Percentiles rank a stretch among this genome's conserved stretches.
These are phyloP conservation scores for Meteorus cinctellus DNA, from an alignment of 2,888 invertebrate genomes.

Conservation along the genomic window DNA sequence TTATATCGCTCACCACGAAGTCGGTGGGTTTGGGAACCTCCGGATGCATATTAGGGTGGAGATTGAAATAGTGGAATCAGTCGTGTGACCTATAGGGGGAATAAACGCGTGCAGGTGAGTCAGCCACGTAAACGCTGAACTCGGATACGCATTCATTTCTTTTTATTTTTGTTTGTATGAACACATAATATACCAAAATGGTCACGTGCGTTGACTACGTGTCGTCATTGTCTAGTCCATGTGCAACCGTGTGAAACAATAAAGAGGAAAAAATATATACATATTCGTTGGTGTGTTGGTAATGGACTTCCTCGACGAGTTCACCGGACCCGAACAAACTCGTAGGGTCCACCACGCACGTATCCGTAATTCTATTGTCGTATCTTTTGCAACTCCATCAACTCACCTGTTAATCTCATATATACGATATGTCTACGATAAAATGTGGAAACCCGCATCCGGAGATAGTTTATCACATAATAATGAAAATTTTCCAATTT, in stretches of 20 bases:
- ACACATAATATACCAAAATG: constrained; percentile 17
- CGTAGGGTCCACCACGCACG: constrained; percentile 49
- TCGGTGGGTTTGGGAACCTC: constrained; percentile 61
- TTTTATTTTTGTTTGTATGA: constrained; percentile 33
- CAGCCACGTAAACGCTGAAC: constrained; percentile 59
- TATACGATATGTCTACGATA: constrained; percentile 30
- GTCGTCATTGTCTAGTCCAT: constrained; percentile 39
- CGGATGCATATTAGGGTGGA: constrained; percentile 33
- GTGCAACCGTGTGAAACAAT: constrained; percentile 50
- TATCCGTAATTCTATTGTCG: constrained; percentile 54
- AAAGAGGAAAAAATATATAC: constrained; percentile 13
- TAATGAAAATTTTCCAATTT: not conserved
- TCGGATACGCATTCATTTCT: constrained; percentile 47
- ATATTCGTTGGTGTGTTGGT: constrained; percentile 52
- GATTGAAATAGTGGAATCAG: constrained; percentile 16
- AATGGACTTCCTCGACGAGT: constrained; percentile 59
- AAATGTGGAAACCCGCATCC: constrained; percentile 19
- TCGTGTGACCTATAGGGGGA: constrained; percentile 41
- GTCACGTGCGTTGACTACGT: constrained; percentile 34
- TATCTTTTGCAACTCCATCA: constrained; percentile 48
- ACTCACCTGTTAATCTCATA: constrained; percentile 34
- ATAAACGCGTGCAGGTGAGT: constrained; percentile 58
- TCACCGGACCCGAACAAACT: constrained; percentile 63
- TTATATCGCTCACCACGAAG: constrained; percentile 52
- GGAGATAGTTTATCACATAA: not conserved